A percentile compares a stretch with the other conserved stretches of the same genome.
Evolutionary conservation across 2,888 invertebrate species (phyloP).

Genomic region (Pyrrhia umbra): DNA sequence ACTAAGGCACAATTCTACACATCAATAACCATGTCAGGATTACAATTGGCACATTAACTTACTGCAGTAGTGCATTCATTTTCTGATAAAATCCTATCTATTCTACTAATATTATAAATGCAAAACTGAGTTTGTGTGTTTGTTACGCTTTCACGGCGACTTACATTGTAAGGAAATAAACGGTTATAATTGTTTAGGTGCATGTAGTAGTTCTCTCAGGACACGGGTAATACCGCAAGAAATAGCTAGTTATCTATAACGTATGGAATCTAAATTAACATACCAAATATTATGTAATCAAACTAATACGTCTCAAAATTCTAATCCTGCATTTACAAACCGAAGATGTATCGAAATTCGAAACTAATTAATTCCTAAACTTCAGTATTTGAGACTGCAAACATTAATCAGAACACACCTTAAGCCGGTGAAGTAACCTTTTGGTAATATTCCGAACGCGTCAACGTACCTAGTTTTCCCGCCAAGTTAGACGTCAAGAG

Average conservation of each 20-base stretch:
- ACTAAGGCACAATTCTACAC: no score
- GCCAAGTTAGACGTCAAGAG: conserved; percentile 32
- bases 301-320: conserved; percentile 17
- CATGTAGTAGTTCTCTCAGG: no score
- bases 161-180: no score
- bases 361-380: conserved; percentile 13
- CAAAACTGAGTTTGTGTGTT: no score
- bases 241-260: no score
- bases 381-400: conserved; percentile 4
- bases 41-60: no score
- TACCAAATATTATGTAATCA: conserved; percentile 3
- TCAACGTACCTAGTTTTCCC: conserved; percentile 26
- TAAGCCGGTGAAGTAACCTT: conserved; percentile 16
- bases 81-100: background rate
- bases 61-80: background rate
- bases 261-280: conserved; percentile 7
- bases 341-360: conserved; percentile 27
- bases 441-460: conserved; percentile 32
- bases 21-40: no score
- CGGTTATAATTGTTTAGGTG: no score
- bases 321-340: conserved; percentile 19
- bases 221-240: no score
- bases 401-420: conserved; percentile 32
- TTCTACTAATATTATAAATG: no score
- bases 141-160: no score